Base-by-base conservation (phyloP, 2,797 vertebrate species). In the Buceros bicornis region DNA sequence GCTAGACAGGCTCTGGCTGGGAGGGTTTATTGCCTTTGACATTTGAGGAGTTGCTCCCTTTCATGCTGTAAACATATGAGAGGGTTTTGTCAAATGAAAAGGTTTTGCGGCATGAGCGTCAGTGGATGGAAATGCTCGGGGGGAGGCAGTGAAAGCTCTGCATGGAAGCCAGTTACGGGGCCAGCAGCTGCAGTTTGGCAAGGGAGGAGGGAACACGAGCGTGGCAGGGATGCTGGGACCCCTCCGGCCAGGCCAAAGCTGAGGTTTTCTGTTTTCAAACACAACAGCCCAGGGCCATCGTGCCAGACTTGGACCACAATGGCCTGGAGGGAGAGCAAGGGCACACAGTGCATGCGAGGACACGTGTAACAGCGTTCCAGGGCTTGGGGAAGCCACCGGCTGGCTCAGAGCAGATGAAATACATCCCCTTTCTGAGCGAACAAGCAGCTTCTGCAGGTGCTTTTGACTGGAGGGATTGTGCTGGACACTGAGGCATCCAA, bases 281-380 rank as follows among this genome's bases (percentile, higher is more conserved):
- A 0, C 5, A 65, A 18, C 28, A 62, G 47, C 53, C 35, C 81
- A 24, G 50, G 28, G 28, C 18, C 9, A 2, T 37, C 1, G 2
- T 61, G 54, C 48, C 65, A 57, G 60, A 22, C 18, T 18, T 7
- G 43, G n/a, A 28, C 35, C 54, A 3, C 1, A 2, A 3, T 51
- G 65, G 48, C 79, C 2, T 2, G 65, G 45, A 67, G 53, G 65
- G 29, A 82, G 77, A 71, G 37, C 51, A 43, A 12, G 71, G 60
- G 54, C 51, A 48, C 6, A 1, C 45, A 25, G 66, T 10, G 47
- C 17, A 2, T 0, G 0, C 2, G 3, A 47, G 85, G 53, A 67
- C 65, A 13, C 0, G 3, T 13, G 35, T 54, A 45, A 37, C 43
- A 47, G 53, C 3, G 3, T 65, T 25, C 12, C 5, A 3, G 78